Conservation (phyloP, 2,113 vertebrate genomes). For the Colinus virginianus region DNA sequence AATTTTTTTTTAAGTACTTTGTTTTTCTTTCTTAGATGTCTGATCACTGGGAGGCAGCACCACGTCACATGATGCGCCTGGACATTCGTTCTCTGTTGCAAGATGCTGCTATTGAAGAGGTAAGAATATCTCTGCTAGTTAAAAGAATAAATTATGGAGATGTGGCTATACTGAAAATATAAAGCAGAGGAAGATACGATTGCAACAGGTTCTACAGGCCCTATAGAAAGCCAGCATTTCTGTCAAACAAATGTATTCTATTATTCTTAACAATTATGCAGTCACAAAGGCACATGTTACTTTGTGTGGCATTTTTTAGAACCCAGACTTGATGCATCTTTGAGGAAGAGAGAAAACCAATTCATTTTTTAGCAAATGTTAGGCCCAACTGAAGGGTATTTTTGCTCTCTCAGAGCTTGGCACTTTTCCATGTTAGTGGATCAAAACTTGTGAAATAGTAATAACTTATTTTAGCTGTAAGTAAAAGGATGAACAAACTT, state of each 20-base stretch:
- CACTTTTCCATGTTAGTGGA: neutral
- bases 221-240: neutral
- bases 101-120: conserved; percentile 98
- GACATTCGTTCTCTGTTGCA: conserved; percentile 97
- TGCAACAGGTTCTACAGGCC: neutral
- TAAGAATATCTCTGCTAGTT: conserved; percentile 58
- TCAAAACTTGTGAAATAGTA: neutral
- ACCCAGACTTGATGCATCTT: neutral
- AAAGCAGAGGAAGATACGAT: neutral
- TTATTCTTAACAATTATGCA: neutral
- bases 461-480: too few relatives aligned
- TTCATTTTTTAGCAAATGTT: neutral
- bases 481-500: neutral
- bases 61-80: conserved; percentile 96
- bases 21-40: conserved; percentile 85
- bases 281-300: neutral
- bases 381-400: neutral
- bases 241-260: neutral
- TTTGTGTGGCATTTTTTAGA: neutral
- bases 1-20: conserved; percentile 15
- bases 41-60: conserved; percentile 93
- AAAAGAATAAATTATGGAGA: neutral
- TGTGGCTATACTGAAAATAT: neutral
- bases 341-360: neutral
- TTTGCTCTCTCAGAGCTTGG: neutral